Conservation (phyloP, 2,888 invertebrate species). For the Cheiracanthium punctorium region DNA sequence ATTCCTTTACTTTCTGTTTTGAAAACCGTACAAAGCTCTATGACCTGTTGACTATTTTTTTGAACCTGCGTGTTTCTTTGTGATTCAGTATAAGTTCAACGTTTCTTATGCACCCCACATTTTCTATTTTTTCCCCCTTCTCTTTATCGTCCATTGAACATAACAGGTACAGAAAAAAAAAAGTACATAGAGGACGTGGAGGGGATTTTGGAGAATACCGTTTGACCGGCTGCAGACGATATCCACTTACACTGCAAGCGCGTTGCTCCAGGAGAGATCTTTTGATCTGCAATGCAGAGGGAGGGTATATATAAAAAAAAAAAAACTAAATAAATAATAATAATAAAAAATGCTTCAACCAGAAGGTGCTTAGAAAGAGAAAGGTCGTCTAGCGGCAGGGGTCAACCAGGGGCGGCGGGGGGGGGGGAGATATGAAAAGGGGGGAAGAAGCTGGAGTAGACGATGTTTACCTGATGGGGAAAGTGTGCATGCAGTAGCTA, state of each 20-base stretch:
- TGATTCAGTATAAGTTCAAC: slow-evolving; percentile 20
- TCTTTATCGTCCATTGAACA: slow-evolving; percentile 1
- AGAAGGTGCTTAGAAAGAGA: slow-evolving; percentile 30
- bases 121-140: neutral
- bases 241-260: slow-evolving; percentile 19
- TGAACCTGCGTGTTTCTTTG: slow-evolving; percentile 5
- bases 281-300: slow-evolving; percentile 47
- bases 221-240: slow-evolving; percentile 35
- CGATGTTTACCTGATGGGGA: slow-evolving; percentile 59
- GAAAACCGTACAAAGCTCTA: neutral
- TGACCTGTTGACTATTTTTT: slow-evolving; percentile 14
- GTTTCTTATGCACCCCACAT: neutral
- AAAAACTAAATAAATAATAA: slow-evolving; percentile 49
- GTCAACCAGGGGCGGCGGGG: slow-evolving; percentile 58
- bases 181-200: slow-evolving; percentile 2
- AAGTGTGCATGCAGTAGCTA: slow-evolving; percentile 31
- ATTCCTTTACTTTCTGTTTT: slow-evolving; percentile 9
- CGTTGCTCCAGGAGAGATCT: slow-evolving; percentile 37
- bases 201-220: slow-evolving; percentile 39
- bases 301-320: no score
- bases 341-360: slow-evolving; percentile 35
- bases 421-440: neutral
- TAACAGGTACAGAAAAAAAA: slow-evolving; percentile 18
- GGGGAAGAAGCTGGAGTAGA: slow-evolving; percentile 28
- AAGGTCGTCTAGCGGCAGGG: slow-evolving; percentile 67